Evolutionary conservation across 2,797 vertebrate species (phyloP).

Genomic region (Atherinosoma microstoma): DNA sequence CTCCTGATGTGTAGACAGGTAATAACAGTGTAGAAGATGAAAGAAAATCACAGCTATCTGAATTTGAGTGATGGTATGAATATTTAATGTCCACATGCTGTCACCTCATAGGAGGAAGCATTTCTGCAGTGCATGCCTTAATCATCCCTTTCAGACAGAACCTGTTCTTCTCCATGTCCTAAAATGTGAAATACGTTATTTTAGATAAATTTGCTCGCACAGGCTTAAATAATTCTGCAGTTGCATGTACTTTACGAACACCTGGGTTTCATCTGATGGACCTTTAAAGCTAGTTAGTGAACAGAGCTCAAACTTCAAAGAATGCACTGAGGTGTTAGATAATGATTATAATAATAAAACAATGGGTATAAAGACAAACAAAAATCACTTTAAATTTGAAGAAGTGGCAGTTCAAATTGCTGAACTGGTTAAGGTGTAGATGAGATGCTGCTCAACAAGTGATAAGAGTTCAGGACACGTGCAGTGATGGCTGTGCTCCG

Average conservation of each 20-base stretch:
- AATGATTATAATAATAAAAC: conserved; percentile 12
- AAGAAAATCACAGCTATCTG: conserved; percentile 55
- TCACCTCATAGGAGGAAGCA: conserved; percentile 47
- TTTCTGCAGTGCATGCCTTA: conserved; percentile 34
- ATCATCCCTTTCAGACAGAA: conserved; percentile 40
- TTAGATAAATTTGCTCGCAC: conserved; percentile 1
- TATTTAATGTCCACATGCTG: conserved; percentile 64
- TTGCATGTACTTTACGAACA: neutral
- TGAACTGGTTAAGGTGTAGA: conserved; percentile 51
- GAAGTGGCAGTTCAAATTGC: conserved; percentile 64
- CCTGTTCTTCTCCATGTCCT: conserved; percentile 31
- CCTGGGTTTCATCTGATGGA: conserved; percentile 5
- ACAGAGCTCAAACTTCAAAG: conserved; percentile 17
- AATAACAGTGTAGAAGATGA: conserved; percentile 43
- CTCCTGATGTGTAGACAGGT: conserved; percentile 25
- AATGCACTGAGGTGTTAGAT: conserved; percentile 1
- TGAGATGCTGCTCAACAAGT: conserved; percentile 27
- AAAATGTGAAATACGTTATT: conserved; percentile 34
- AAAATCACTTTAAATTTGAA: conserved; percentile 60
- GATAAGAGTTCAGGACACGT: conserved; percentile 9
- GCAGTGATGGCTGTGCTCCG: neutral
- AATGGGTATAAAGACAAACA: conserved; percentile 36
- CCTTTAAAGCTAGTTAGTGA: conserved; percentile 29
- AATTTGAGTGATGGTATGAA: conserved; percentile 63
- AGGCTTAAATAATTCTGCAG: conserved; percentile 6